Base-by-base conservation (phyloP, 2,113 vertebrate genomes). In the Plectropomus leopardus region DNA sequence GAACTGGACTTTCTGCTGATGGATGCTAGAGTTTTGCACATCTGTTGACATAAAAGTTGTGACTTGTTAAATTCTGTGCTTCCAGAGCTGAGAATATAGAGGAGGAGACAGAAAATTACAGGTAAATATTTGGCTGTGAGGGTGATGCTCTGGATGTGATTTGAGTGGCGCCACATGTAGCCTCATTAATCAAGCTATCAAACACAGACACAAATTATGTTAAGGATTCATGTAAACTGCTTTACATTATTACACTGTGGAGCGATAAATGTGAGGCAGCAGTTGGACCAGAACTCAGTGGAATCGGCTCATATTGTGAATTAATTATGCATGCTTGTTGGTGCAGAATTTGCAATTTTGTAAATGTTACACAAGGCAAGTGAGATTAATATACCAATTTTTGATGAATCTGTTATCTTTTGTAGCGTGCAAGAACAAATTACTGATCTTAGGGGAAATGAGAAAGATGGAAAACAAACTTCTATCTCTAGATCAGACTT, bases 1-100 rank as follows among this genome's bases (percentile, higher is more conserved):
- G 26, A 30, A 13, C 57, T 64, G 53, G 36, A 19, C 67, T 47
- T 68, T 28, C 51, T 66, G 50, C 55, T 72, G 7, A 14, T 58
- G 53, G 53, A 26, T 81, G 80, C 55, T 55, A 16, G 44, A 53
- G 45, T 51, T 5, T 59, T 85, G 53, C 26, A 28, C 32, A 40
- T 59, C 7, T 64, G 79, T 72, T 72, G 21, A 58, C 32, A 7
- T 63, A 63, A 83, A 85, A 51, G 42, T 88, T 69, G 72, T 89
- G 66, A 87, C 86, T 75, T 88, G 69, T 88, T 78, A 65, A n/a
- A 86, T 87, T 91, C 80, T 93, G 84, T 93, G 68, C 86, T 91
- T 93, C 84, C 92, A 92, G 91, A 91, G 88, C 78, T 91, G 84
- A 73, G 80, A 63, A 28, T 89, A 65, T 68, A 89, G 81, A 83